Evolutionary conservation across 2,888 invertebrate genomes (phyloP).

Genomic region (Eretmocerus hayati): DNA sequence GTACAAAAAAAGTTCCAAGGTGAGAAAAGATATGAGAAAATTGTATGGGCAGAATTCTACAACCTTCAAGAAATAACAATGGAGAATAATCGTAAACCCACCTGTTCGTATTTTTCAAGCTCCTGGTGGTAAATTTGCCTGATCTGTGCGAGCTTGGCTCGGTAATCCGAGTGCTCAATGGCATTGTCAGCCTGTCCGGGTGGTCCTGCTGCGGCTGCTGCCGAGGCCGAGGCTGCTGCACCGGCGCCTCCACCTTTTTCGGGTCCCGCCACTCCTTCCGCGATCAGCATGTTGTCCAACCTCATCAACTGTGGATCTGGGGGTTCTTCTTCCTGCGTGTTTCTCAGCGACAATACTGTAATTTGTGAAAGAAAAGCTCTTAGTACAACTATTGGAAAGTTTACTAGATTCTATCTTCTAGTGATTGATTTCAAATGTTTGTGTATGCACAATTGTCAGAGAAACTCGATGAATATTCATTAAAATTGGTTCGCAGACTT

Average conservation of each 20-base stretch:
- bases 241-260: constrained; percentile 87
- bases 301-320: constrained; percentile 98
- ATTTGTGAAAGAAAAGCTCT: too few species aligned
- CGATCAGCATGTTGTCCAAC: constrained; percentile 97
- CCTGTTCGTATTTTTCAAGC: constrained; percentile 97
- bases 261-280: constrained; percentile 95
- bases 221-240: constrained; percentile 83
- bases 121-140: constrained; percentile 99
- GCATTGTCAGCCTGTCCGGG: constrained; percentile 83
- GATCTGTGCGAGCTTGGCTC: constrained; percentile 97
- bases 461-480: too few species aligned
- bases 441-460: too few species aligned
- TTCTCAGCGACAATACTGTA: constrained; percentile 84
- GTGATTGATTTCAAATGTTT: too few species aligned
- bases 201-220: constrained; percentile 62
- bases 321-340: constrained; percentile 96
- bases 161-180: constrained; percentile 98
- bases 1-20: too few species aligned
- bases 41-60: too few species aligned
- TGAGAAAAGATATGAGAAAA: too few species aligned
- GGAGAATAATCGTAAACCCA: constrained; percentile 33
- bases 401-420: too few species aligned
- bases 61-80: neutral
- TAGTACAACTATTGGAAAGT: too few species aligned
- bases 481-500: too few species aligned